phyloP scores from a whole-genome alignment of 1,140 invertebrate genomes.

The Lordiphosa mommai region DNA sequence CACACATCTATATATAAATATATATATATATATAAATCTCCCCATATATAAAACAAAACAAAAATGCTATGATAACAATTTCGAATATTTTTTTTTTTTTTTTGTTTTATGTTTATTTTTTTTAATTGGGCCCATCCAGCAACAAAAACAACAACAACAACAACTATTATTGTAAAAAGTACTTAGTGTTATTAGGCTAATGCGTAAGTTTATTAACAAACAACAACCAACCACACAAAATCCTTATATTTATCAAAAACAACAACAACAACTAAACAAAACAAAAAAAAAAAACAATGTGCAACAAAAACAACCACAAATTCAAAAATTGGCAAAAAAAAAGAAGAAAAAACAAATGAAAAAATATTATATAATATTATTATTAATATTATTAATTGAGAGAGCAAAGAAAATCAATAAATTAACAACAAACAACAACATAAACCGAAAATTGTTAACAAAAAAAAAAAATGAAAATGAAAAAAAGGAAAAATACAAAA shows the following conservation, averaged over 20 bases:
- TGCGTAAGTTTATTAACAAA: constrained; percentile 69
- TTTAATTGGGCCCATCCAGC: constrained; percentile 28
- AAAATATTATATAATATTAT: constrained; percentile 7
- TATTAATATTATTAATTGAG: constrained; percentile 8
- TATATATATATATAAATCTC: constrained; percentile 44
- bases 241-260: constrained; percentile 42
- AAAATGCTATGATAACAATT: neutral
- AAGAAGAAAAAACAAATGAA: neutral
- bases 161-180: constrained; percentile 75
- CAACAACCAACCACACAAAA: constrained; percentile 33
- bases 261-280: too few relatives aligned
- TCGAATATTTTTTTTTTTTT: neutral
- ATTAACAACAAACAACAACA: constrained; percentile 36
- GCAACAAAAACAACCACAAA: constrained; percentile 2
- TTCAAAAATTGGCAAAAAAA: neutral
- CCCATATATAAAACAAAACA: constrained; percentile 25
- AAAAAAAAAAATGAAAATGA: constrained; percentile 31
- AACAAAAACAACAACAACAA: constrained; percentile 44
- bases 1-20: constrained; percentile 18
- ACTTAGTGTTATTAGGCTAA: constrained; percentile 70
- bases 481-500: constrained; percentile 25
- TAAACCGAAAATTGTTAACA: constrained; percentile 69
- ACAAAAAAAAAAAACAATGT: constrained; percentile 15
- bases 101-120: constrained; percentile 12
- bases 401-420: constrained; percentile 51